Conservation (phyloP, 2,113 vertebrate genomes). For the Tauraco erythrolophus region DNA sequence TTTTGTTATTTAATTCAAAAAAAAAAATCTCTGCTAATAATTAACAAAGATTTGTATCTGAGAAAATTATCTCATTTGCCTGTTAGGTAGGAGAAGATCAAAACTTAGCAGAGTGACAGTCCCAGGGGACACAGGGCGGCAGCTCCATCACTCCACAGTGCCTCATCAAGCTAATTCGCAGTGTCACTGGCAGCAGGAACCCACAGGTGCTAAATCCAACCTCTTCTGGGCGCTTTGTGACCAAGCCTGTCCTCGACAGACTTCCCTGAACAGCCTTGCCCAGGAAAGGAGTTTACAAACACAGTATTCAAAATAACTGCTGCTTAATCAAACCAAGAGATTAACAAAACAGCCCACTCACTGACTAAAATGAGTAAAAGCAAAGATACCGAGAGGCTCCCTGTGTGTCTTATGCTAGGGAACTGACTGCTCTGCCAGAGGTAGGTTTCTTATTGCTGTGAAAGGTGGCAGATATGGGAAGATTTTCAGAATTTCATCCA, state of each 20-base stretch:
- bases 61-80: slow-evolving; percentile 4
- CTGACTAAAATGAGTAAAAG: not conserved
- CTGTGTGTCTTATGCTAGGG: not conserved
- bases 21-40: slow-evolving; percentile 20
- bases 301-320: rapidly evolving
- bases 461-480: not conserved
- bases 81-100: slow-evolving; percentile 42
- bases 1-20: not conserved
- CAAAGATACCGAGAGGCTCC: not conserved
- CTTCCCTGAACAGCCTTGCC: not conserved
- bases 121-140: not conserved
- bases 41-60: slow-evolving; percentile 23
- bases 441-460: not conserved
- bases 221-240: not conserved
- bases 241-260: not conserved
- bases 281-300: not conserved
- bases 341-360: not conserved
- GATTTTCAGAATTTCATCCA: not conserved
- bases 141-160: not conserved
- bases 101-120: not conserved
- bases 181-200: not conserved
- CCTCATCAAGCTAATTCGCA: slow-evolving; percentile 2
- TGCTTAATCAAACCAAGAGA: not conserved
- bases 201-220: not conserved
- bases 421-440: not conserved